A percentile compares a stretch with the other conserved stretches of the same genome.
Evolutionary conservation across 2,113 vertebrate species (phyloP).

Genomic region (Chinchilla lanigera): DNA sequence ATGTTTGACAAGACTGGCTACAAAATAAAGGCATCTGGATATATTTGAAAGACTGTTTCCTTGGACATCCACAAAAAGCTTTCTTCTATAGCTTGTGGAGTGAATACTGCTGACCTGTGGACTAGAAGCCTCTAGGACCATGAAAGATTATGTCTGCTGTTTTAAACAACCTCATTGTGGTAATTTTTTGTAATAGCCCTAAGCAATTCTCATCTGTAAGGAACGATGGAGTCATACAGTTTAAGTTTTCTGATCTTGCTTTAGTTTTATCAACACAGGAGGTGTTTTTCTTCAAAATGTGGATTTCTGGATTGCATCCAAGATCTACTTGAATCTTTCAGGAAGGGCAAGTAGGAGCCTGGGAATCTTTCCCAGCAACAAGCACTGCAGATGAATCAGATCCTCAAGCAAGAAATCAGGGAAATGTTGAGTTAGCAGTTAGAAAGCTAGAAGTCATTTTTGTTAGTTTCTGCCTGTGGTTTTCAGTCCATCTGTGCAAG

Average conservation of each 20-base stretch:
- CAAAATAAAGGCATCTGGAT: background rate
- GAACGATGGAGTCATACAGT: background rate
- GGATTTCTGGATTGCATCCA: background rate
- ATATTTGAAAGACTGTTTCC: background rate
- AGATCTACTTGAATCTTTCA: background rate
- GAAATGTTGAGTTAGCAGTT: background rate
- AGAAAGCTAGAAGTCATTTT: background rate
- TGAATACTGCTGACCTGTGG: background rate
- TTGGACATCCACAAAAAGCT: background rate
- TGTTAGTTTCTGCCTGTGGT: background rate
- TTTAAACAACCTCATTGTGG: background rate
- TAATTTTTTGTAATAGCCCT: background rate
- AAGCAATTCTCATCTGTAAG: background rate
- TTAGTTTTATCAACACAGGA: background rate
- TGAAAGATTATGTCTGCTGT: background rate
- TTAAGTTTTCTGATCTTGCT: background rate
- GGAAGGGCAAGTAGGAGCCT: rapidly evolving
- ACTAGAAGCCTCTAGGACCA: background rate
- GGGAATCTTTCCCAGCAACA: background rate
- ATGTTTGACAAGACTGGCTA: background rate
- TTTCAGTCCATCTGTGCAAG: background rate
- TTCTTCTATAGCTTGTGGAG: background rate
- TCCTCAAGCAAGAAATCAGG: background rate
- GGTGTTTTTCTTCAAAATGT: background rate
- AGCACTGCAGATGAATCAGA: background rate